Base-by-base conservation (phyloP, 2,888 invertebrate species). In the Strigamia crassipes region DNA sequence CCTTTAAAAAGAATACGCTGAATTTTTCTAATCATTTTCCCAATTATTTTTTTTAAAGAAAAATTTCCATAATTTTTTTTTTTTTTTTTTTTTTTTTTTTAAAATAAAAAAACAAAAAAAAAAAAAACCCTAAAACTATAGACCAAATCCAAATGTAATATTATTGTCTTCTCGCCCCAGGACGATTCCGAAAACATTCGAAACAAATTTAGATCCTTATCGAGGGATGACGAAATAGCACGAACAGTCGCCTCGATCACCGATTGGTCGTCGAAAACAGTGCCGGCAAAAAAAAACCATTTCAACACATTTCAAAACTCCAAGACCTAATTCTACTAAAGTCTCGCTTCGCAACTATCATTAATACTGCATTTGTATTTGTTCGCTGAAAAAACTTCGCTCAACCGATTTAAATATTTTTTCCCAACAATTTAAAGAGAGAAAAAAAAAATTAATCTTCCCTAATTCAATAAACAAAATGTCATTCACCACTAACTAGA, bases 31-130 rank as follows among this genome's bases (percentile, higher is more conserved):
- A 27, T 73, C 1, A 42, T 42, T 13, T 12, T 1, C 42, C 42
- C 66, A 66, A 73, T 73, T 18, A 13, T 18, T 18, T 73, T 73
- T 73, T 18, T 38, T 38, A 38, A 6, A 27, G 3, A 27, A 27
- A 27, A 27, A 27, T 27, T 27, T 27, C 27, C 27, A 27, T 27
- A 27, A 27, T 73, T 73, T 18, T 73, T 18, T 73, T 73, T 73
- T 73, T 27, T 73, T 73, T n/a, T 18, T 18, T 73, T 73, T 73
- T 18, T 73, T 18, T 73, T 73, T 73, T 73, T 27, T 73, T 73
- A 27, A n/a, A 73, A n/a, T 46, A 13, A 46, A 46, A 46, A 46
- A 46, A 46, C 8, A 10, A 46, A 42, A 13, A n/a, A 15, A 46
- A 15, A 15, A 15, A 46, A 46, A 13, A 10, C n/a, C 46, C 46